Conservation (phyloP, 2,113 vertebrate species). For the Excalfactoria chinensis region DNA sequence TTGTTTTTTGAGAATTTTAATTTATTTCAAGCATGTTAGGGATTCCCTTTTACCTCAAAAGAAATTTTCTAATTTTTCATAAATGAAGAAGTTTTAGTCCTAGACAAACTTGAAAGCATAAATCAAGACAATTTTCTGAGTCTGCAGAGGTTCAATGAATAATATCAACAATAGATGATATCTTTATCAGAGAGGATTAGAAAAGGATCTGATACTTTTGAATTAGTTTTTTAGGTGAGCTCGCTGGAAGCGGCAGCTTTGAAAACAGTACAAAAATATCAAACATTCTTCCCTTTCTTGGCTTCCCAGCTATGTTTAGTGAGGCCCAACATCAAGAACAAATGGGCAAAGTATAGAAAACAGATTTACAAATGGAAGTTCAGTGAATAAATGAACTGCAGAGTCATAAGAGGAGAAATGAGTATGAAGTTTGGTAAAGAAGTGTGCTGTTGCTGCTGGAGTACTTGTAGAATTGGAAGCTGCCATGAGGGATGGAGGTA, state of each 20-base stretch:
- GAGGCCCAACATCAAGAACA: background rate
- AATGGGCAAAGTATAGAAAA: background rate
- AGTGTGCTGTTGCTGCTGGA: accelerated
- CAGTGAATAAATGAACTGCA: background rate
- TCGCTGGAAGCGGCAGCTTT: background rate
- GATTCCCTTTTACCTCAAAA: background rate
- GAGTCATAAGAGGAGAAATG: background rate
- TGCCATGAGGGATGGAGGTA: accelerated
- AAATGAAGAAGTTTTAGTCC: background rate
- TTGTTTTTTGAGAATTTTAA: background rate
- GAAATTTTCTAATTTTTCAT: background rate
- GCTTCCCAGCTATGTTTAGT: background rate
- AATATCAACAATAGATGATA: background rate
- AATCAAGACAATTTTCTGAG: background rate
- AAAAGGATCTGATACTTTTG: background rate
- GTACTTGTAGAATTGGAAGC: background rate
- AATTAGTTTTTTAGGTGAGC: background rate
- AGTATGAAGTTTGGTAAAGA: background rate
- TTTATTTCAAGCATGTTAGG: background rate
- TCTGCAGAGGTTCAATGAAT: background rate
- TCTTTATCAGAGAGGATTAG: background rate
- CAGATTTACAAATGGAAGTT: background rate
- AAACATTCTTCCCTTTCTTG: background rate
- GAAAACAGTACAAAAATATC: background rate
- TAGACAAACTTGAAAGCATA: background rate